Base-by-base conservation (phyloP, 1,140 invertebrate species). In the Drosophila erecta region DNA sequence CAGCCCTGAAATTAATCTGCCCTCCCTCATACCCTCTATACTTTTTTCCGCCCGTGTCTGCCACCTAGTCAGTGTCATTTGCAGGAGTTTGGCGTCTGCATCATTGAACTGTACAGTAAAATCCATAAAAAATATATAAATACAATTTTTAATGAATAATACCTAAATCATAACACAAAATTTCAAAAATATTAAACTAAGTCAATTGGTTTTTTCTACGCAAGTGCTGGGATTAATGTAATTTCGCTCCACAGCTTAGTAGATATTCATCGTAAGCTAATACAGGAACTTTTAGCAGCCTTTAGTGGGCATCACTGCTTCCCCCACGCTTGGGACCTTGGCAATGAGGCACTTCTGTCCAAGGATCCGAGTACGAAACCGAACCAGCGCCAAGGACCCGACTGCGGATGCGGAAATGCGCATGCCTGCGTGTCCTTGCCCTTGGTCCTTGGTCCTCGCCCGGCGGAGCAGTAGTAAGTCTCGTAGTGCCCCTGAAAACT, bases 391-490 rank as follows among this genome's bases (percentile, higher is more conserved):
- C 64, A 70, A 70, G 66, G 66, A 70, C 64, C 66, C 64, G 64
- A 70, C 40, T n/a, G 17, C 61, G 51, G 35, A 87, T 73, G 77
- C 84, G 84, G 84, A 90, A 90, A 90, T 90, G 86, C 86, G 86
- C 86, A 90, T 90, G 86, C 86, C 76, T 90, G 79, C 71, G 86
- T 90, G 86, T 90, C 86, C 86, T 90, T 90, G 86, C 86, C 86
- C 86, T 90, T 90, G 86, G 86, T 84, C 69, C 62, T 60, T 80
- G 43, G 59, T 71, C 51, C n/a, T 38, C 38, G 58, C 56, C 46
- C 46, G 51, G 46, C 27, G 57, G 30, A 76, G 54, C 66, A 37
- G 75, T 78, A 54, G 59, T 61, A 62, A 65, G 43, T 55, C 41
- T 50, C 58, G 71, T 75, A 58, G 69, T 90, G 86, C 81, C 86